These are phyloP conservation scores for Nesogale talazaci DNA, from an alignment of 2,113 vertebrate genomes.

Conservation along the genomic window DNA sequence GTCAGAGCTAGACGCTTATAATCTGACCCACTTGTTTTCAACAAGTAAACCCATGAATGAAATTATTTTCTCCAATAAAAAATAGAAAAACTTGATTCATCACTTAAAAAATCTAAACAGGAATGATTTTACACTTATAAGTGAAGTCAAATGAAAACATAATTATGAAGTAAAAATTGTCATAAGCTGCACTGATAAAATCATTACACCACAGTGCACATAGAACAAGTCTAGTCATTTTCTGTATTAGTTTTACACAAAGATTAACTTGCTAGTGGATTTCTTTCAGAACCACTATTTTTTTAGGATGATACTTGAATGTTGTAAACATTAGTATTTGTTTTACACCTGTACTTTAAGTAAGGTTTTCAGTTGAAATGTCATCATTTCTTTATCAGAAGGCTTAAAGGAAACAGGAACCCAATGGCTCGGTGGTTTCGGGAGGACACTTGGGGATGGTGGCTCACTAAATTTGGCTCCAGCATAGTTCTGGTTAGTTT, in stretches of 20 bases:
- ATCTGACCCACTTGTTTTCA: neutral
- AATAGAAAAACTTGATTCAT: constrained; percentile 51
- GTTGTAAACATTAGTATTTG: constrained; percentile 53
- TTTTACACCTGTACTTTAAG: constrained; percentile 97
- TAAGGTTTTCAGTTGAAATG: constrained; percentile 98
- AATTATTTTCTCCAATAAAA: neutral
- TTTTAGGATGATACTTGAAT: constrained; percentile 72
- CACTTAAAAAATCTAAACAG: constrained; percentile 43
- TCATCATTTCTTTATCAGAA: constrained; percentile 96
- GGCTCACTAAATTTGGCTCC: constrained; percentile 99
- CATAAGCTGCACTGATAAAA: constrained; percentile 57
- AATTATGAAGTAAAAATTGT: neutral
- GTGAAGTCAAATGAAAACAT: constrained; percentile 1
- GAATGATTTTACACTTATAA: neutral
- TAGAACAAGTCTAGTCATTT: constrained; percentile 41
- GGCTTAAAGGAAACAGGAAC: constrained; percentile 93
- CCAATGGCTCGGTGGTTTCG: constrained; percentile 98
- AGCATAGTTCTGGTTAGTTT: constrained; percentile 94
- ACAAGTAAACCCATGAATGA: neutral
- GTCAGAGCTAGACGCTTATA: neutral
- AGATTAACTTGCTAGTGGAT: constrained; percentile 51
- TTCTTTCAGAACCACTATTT: constrained; percentile 48
- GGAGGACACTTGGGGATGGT: constrained; percentile 96
- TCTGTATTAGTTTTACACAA: constrained; percentile 56
- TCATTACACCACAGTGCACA: constrained; percentile 86